phyloP scores from a whole-genome alignment of 2,113 vertebrate species.

The Corvus cornix region DNA sequence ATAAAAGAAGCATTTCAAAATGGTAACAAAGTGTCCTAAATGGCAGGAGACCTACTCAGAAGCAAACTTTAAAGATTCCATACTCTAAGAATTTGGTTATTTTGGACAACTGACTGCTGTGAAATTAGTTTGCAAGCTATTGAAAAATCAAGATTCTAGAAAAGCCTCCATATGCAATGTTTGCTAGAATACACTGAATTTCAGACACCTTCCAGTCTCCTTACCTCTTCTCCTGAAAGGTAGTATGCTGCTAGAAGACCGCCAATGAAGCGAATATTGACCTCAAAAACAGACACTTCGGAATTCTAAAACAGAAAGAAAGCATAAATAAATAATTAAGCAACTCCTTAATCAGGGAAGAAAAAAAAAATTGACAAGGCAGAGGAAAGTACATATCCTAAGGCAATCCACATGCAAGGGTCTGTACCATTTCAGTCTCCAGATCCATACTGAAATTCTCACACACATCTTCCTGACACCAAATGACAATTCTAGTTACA shows the following conservation, averaged over 20 bases:
- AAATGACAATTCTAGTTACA: not conserved
- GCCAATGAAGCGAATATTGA: constrained; percentile 97
- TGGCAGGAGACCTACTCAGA: not conserved
- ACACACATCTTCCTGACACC: not conserved
- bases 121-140: not conserved
- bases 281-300: constrained; percentile 96
- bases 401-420: not conserved
- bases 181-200: not conserved
- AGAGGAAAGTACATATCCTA: not conserved
- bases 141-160: not conserved
- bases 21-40: not conserved
- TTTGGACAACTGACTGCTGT: not conserved
- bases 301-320: constrained; percentile 82
- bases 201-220: not conserved
- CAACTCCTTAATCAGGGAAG: not conserved
- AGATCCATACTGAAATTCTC: not conserved
- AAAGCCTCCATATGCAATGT: not conserved
- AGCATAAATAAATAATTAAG: not conserved
- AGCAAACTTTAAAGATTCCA: not conserved
- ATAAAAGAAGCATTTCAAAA: not conserved
- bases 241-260: constrained; percentile 93
- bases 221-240: constrained; percentile 95
- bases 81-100: not conserved
- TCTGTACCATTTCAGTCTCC: not conserved
- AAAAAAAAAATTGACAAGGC: not conserved